Evolutionary conservation across 2,888 invertebrate genomes (phyloP).

Genomic region (Netelia fuscicornis): DNA sequence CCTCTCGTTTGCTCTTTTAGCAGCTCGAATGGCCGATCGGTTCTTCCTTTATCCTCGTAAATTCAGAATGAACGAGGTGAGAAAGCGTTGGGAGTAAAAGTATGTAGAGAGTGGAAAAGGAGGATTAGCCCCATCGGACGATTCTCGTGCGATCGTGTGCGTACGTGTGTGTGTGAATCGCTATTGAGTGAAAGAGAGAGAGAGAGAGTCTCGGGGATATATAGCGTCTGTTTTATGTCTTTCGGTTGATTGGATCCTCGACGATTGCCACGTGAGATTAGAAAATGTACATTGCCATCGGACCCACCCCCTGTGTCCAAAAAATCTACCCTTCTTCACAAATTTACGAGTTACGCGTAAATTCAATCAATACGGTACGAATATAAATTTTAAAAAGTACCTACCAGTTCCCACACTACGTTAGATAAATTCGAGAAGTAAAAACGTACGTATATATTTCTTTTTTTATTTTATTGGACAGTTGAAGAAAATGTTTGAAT

Average conservation of each 20-base stretch:
- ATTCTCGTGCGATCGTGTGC: conserved; percentile 40
- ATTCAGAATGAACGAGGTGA: conserved; percentile 63
- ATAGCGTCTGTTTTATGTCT: conserved; percentile 66
- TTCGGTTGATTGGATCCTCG: conserved; percentile 72
- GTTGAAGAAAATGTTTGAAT: background rate
- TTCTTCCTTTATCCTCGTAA: conserved; percentile 56
- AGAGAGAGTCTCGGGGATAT: conserved; percentile 33
- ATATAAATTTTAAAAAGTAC: background rate
- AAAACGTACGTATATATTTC: background rate
- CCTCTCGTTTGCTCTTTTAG: background rate
- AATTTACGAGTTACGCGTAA: background rate
- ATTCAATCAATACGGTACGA: background rate
- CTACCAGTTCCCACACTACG: background rate
- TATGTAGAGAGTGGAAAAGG: conserved; percentile 44
- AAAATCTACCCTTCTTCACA: conserved; percentile 22
- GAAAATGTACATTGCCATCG: conserved; percentile 51
- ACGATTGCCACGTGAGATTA: conserved; percentile 68
- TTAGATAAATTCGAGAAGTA: background rate
- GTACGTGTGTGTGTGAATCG: conserved; percentile 41
- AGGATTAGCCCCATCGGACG: conserved; percentile 46
- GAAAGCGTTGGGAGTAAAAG: conserved; percentile 48
- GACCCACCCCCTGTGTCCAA: background rate
- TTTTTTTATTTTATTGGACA: background rate
- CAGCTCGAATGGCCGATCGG: conserved; percentile 34
- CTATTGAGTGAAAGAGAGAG: background rate